Conservation (phyloP, 2,888 invertebrate genomes). For the Camptogramma bilineatum region DNA sequence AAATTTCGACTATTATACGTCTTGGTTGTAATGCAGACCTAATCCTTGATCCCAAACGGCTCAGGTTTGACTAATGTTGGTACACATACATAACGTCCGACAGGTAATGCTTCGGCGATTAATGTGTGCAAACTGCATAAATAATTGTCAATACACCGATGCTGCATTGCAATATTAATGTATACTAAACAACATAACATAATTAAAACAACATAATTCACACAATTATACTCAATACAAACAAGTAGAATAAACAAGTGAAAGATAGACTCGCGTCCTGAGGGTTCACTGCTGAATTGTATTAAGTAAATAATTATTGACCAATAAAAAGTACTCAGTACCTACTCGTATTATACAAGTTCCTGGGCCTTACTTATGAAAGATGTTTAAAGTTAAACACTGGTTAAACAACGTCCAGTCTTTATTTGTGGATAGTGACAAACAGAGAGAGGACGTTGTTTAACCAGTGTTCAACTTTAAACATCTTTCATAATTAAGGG, state of each 20-base stretch:
- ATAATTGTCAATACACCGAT: conserved; percentile 51
- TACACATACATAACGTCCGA: conserved; percentile 51
- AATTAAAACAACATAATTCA: neutral
- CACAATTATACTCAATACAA: neutral
- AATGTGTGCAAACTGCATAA: conserved; percentile 64
- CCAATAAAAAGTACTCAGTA: too few species aligned
- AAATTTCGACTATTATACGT: conserved; percentile 4
- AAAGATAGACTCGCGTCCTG: too few species aligned
- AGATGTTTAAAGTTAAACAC: too few species aligned
- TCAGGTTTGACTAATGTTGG: conserved; percentile 56
- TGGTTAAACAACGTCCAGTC: too few species aligned
- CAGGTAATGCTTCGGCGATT: conserved; percentile 58
- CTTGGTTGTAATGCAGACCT: conserved; percentile 9
- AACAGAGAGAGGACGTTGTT: too few species aligned
- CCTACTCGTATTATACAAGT: too few species aligned
- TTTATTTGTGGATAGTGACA: too few species aligned
- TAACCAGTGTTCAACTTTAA: too few species aligned
- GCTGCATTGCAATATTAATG: conserved; percentile 42
- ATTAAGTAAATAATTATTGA: too few species aligned
- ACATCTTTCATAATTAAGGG: too few species aligned
- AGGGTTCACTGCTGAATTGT: too few species aligned
- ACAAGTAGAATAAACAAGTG: neutral
- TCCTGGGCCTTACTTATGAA: too few species aligned
- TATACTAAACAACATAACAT: conserved; percentile 36
- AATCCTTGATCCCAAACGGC: conserved; percentile 32